Percentiles rank a stretch among this genome's conserved stretches.
Conservation (phyloP, 2,113 vertebrate species). For the Platichthys flesus region DNA sequence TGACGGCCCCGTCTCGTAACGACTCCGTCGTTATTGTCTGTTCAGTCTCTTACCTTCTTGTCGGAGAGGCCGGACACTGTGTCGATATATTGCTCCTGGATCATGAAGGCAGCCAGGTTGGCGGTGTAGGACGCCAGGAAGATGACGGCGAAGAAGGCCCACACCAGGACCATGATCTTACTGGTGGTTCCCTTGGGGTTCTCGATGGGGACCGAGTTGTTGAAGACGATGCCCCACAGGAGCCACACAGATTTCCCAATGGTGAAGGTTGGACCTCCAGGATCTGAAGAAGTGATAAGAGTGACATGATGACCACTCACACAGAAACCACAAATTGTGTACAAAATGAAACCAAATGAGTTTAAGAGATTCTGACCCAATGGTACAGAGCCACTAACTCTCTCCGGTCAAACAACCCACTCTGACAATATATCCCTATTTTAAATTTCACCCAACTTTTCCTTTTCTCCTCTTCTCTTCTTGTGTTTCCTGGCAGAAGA, state of each 20-base stretch:
- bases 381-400: no score
- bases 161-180: constrained; percentile 99
- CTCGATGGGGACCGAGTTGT: constrained; percentile 98
- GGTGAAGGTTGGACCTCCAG: constrained; percentile 94
- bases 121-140: constrained; percentile 98
- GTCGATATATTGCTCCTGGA: constrained; percentile 99
- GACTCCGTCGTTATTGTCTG: constrained; percentile 1
- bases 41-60: constrained; percentile 89
- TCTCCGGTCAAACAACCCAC: no score
- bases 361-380: no score
- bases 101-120: constrained; percentile 99
- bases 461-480: background rate
- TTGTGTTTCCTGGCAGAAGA: background rate
- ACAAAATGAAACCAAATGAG: no score
- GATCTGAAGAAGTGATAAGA: constrained; percentile 73
- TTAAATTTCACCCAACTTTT: background rate
- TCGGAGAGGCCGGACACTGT: constrained; percentile 97
- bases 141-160: constrained; percentile 99
- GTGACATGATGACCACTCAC: no score
- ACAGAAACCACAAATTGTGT: no score
- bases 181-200: constrained; percentile 98
- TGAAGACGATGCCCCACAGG: constrained; percentile 98
- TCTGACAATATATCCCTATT: background rate
- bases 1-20: background rate
- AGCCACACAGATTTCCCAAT: constrained; percentile 98